A percentile compares a stretch with the other conserved stretches of the same genome.
Conservation (phyloP, 2,797 vertebrate species). For the Acipenser oxyrinchus region DNA sequence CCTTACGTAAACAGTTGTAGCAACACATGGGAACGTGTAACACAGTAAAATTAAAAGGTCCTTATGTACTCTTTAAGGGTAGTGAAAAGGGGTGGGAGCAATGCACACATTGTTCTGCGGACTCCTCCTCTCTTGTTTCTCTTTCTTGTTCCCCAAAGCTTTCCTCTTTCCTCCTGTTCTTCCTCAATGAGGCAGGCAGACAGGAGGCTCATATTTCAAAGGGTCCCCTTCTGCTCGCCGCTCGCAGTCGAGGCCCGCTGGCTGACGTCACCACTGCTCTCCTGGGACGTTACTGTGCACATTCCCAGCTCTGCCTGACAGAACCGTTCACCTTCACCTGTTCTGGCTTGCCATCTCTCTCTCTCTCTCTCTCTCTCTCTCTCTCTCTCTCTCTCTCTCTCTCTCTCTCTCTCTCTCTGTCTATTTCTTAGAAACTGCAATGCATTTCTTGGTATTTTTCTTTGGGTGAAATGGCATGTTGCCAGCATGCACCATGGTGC, state of each 20-base stretch:
- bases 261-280: conserved; percentile 36
- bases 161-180: not conserved
- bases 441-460: conserved; percentile 40
- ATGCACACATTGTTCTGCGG: conserved; percentile 11
- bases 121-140: not conserved
- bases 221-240: conserved; percentile 8
- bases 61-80: conserved; percentile 25
- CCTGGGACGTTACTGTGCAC: conserved; percentile 16
- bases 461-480: conserved; percentile 52
- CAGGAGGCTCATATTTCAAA: conserved; percentile 10
- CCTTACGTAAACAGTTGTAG: too few species aligned
- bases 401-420: conserved; percentile 9
- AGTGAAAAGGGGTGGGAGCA: conserved; percentile 2
- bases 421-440: conserved; percentile 20
- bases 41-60: conserved; percentile 20
- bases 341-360: conserved; percentile 25
- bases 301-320: conserved; percentile 26
- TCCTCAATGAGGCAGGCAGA: not conserved
- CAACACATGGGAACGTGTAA: not conserved
- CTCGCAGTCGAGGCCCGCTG: not conserved
- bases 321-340: conserved; percentile 45
- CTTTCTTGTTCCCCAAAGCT: conserved; percentile 2
- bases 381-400: conserved; percentile 14
- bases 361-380: conserved; percentile 3
- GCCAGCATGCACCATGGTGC: too few species aligned